A percentile compares a stretch with the other conserved stretches of the same genome.
phyloP scores from a whole-genome alignment of 64 coral and sea anemone species.

The Catalaphyllia jardinei region DNA sequence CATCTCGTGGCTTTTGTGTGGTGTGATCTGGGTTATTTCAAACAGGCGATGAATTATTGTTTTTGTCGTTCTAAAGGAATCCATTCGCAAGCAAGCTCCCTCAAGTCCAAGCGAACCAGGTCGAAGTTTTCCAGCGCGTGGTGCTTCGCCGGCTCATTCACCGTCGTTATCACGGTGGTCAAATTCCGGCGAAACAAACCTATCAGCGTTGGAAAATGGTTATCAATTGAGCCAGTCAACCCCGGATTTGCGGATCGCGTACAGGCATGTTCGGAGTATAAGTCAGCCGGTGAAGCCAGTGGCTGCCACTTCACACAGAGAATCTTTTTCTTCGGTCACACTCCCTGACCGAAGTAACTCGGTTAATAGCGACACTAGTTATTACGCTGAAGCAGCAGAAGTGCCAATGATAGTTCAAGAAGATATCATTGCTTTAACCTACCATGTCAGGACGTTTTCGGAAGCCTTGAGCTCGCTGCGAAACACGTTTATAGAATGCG shows the following conservation, averaged over 20 bases:
- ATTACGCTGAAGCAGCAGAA: constrained; percentile 74
- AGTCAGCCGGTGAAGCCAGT: neutral
- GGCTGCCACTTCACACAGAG: constrained; percentile 49
- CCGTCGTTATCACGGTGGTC: constrained; percentile 39
- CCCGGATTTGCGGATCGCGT: constrained; percentile 35
- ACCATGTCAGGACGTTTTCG: constrained; percentile 83
- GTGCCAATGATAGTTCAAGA: constrained; percentile 90
- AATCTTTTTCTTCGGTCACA: constrained; percentile 63
- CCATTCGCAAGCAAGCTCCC: constrained; percentile 24
- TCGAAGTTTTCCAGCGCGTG: constrained; percentile 11
- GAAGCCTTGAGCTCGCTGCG: constrained; percentile 74
- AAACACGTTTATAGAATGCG: constrained; percentile 76
- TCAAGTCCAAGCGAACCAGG: constrained; percentile 35
- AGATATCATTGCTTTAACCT: constrained; percentile 86
- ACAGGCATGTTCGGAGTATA: constrained; percentile 15
- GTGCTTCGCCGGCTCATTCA: constrained; percentile 6
- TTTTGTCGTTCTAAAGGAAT: constrained; percentile 48
- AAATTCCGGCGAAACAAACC: constrained; percentile 16
- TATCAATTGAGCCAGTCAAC: constrained; percentile 6
- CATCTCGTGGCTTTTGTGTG: neutral
- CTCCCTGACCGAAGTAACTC: constrained; percentile 82
- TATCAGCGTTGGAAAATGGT: constrained; percentile 36
- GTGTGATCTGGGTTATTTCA: neutral
- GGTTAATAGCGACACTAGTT: constrained; percentile 88
- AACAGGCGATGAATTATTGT: neutral